Evolutionary conservation across 2,113 vertebrate species (phyloP).

Genomic region (Mohoua ochrocephala): DNA sequence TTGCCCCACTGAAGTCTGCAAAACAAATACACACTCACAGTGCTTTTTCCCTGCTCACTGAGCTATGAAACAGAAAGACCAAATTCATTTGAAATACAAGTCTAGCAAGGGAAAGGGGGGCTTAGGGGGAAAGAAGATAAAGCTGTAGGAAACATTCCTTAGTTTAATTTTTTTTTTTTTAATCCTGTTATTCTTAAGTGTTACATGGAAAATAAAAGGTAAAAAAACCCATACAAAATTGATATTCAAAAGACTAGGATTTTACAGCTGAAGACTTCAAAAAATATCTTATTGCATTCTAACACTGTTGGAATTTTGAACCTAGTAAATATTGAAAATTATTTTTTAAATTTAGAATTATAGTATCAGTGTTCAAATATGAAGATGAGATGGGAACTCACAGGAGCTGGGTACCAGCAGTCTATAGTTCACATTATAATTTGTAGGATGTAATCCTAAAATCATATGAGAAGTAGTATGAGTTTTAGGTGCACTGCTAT

Average conservation of each 20-base stretch:
- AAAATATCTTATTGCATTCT: neutral
- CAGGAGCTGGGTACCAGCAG: neutral
- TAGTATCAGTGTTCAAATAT: neutral
- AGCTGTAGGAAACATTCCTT: neutral
- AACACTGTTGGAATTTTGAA: neutral
- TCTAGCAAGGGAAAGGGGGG: neutral
- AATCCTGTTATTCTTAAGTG: neutral
- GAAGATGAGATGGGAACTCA: neutral
- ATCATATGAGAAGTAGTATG: neutral
- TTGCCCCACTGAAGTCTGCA: neutral
- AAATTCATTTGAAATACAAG: neutral
- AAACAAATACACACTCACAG: neutral
- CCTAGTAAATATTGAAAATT: neutral
- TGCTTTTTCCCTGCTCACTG: neutral
- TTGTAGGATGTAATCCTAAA: neutral
- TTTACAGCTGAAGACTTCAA: neutral
- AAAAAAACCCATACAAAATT: neutral
- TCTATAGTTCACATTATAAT: neutral
- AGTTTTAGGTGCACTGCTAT: neutral
- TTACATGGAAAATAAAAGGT: neutral
- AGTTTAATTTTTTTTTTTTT: neutral
- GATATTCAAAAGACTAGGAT: neutral
- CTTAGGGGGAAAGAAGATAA: neutral
- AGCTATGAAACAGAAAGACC: neutral
- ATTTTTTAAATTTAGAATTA: neutral